These are phyloP conservation scores for Diadophis punctatus DNA, from an alignment of 2,113 vertebrate species.

Conservation along the genomic window DNA sequence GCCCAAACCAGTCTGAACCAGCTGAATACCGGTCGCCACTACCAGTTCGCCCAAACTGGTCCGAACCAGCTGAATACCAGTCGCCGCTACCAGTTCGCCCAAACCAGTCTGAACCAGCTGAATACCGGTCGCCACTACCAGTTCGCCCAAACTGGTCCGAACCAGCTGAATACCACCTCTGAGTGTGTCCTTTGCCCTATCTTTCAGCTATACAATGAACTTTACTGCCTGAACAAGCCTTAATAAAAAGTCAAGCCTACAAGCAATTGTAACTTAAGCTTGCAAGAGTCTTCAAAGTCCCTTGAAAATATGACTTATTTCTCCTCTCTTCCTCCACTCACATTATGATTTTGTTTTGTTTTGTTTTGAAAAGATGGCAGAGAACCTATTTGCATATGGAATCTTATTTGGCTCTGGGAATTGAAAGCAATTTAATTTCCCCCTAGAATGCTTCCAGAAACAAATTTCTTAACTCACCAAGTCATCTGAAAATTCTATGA, in stretches of 20 bases:
- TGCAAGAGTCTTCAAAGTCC: slow-evolving; percentile 16
- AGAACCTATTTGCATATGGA: slow-evolving; percentile 57
- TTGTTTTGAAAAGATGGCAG: slow-evolving; percentile 56
- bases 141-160: too few species aligned
- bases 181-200: background rate
- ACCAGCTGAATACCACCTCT: too few species aligned
- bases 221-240: background rate
- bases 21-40: too few species aligned
- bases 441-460: slow-evolving; percentile 47
- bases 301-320: slow-evolving; percentile 37
- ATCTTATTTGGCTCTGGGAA: slow-evolving; percentile 61
- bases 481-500: slow-evolving; percentile 50
- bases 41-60: too few species aligned
- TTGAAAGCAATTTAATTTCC: slow-evolving; percentile 68
- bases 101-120: too few species aligned
- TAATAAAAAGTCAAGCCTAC: background rate
- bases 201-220: background rate
- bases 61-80: too few species aligned
- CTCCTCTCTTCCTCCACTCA: slow-evolving; percentile 27
- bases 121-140: too few species aligned
- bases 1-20: too few species aligned
- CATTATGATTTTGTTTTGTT: slow-evolving; percentile 44
- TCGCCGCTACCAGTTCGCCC: too few species aligned
- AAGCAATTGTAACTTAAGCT: background rate
- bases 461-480: slow-evolving; percentile 49